Evolutionary conservation across 2,113 vertebrate genomes (phyloP).

Genomic region (Polypterus bichir): DNA sequence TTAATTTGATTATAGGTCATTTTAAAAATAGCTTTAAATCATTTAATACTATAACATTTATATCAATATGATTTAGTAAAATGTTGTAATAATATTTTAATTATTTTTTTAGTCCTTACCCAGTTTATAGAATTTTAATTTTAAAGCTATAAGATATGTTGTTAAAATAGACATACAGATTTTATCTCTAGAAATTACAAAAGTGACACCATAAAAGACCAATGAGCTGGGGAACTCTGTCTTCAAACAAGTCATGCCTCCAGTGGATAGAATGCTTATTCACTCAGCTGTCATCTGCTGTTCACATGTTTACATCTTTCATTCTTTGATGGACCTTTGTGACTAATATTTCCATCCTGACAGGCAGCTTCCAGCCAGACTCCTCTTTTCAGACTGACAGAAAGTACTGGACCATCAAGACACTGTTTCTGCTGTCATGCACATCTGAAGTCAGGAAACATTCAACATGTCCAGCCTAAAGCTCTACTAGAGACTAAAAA

Average conservation of each 20-base stretch:
- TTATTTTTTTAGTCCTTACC: no score
- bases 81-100: no score
- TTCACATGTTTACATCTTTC: neutral
- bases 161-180: no score
- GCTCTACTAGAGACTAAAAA: no score
- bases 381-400: neutral
- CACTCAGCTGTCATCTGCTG: neutral
- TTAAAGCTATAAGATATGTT: no score
- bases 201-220: no score
- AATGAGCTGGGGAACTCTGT: neutral
- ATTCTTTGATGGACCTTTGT: constrained; percentile 2
- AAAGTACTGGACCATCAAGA: constrained; percentile 6
- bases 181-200: no score
- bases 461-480: constrained; percentile 1
- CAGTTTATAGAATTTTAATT: no score
- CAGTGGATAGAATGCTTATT: neutral
- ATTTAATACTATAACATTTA: no score
- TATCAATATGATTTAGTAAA: no score
- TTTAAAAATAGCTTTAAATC: no score
- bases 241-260: neutral
- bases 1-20: no score
- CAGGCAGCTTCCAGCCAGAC: constrained; percentile 1
- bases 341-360: neutral
- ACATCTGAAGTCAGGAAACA: constrained; percentile 3
- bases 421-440: constrained; percentile 3